Conservation (phyloP, 2,797 vertebrate genomes). For the Calcarius lapponicus region DNA sequence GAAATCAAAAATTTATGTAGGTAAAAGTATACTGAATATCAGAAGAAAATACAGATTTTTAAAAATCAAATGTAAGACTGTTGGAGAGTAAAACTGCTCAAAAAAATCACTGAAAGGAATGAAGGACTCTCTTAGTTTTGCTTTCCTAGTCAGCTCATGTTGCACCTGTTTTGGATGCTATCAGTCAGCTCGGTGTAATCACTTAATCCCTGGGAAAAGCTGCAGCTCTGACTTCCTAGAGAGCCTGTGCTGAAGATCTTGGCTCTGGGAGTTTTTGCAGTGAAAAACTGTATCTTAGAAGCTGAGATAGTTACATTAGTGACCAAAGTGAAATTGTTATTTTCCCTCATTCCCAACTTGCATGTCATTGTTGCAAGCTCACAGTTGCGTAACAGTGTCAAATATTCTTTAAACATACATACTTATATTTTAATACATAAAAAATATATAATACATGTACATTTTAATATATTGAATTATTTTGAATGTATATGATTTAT, state of each 20-base stretch:
- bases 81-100: neutral
- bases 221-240: neutral
- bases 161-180: neutral
- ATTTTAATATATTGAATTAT: neutral
- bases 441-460: no score
- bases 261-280: neutral
- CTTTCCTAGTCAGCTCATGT: neutral
- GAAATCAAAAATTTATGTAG: neutral
- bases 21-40: neutral
- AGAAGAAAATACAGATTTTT: neutral
- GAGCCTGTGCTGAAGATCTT: neutral
- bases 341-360: no score
- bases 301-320: rapidly evolving
- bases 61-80: neutral
- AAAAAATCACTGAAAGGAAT: neutral
- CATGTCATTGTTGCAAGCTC: neutral
- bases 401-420: neutral
- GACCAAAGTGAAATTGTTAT: neutral
- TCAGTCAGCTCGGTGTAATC: neutral
- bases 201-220: neutral
- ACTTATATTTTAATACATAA: neutral
- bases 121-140: neutral
- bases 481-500: neutral
- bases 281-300: neutral
- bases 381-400: neutral